These are phyloP conservation scores for Notarius lentiginosus DNA, from an alignment of 2,113 vertebrate species.

Conservation along the genomic window DNA sequence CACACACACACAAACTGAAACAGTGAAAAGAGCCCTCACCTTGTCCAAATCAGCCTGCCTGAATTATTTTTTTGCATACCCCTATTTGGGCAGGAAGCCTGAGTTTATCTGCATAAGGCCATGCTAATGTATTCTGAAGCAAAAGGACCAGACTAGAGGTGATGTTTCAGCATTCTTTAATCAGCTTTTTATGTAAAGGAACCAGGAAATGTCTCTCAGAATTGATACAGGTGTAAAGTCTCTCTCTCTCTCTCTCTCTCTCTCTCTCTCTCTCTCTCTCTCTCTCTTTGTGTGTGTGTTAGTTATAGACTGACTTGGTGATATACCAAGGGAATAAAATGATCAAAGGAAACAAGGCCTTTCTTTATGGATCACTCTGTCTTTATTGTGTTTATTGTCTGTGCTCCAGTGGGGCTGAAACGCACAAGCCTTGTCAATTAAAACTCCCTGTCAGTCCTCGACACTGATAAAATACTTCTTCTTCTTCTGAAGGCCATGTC, in stretches of 20 bases:
- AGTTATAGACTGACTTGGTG: constrained; percentile 38
- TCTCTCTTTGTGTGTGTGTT: constrained; percentile 1
- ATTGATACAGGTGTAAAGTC: constrained; percentile 37
- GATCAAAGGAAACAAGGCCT: constrained; percentile 58
- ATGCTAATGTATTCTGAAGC: constrained; percentile 26
- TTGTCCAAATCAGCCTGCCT: constrained; percentile 33
- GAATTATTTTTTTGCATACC: constrained; percentile 5
- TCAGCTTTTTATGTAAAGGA: constrained; percentile 31
- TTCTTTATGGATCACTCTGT: constrained; percentile 57
- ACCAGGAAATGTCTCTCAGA: constrained; percentile 34
- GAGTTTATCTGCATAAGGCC: constrained; percentile 34
- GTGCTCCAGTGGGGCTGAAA: constrained; percentile 55
- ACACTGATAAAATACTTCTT: constrained; percentile 52
- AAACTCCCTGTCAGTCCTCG: constrained; percentile 53
- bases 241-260: background rate
- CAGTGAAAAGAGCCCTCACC: constrained; percentile 40
- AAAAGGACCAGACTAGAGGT: constrained; percentile 13
- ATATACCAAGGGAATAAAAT: constrained; percentile 54
- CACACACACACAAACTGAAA: constrained; percentile 4
- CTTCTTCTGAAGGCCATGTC: constrained; percentile 51
- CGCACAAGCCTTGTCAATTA: constrained; percentile 58
- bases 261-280: too few relatives aligned
- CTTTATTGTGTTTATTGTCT: constrained; percentile 64
- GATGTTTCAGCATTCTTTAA: constrained; percentile 39
- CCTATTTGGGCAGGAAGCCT: constrained; percentile 25